phyloP scores from a whole-genome alignment of 1,140 invertebrate genomes.

The Platorchestia sp. region DNA sequence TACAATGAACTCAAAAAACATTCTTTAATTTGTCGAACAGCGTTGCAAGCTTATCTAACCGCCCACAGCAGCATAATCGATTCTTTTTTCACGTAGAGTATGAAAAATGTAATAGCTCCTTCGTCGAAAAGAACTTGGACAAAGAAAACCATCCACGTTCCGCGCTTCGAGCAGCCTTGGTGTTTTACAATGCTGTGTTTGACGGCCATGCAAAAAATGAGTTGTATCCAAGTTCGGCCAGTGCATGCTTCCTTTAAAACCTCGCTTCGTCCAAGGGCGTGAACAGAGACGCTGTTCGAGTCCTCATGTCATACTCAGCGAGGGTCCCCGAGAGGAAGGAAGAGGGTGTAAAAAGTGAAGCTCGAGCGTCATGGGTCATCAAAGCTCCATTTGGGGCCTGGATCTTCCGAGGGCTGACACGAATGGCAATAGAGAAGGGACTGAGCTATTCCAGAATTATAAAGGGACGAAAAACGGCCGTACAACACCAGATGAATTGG shows the following conservation, averaged over 20 bases:
- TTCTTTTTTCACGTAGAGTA: neutral
- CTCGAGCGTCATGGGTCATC: constrained; percentile 45
- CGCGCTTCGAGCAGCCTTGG: neutral
- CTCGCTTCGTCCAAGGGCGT: neutral
- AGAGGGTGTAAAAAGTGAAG: constrained; percentile 46
- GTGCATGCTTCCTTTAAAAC: neutral
- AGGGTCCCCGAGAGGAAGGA: neutral
- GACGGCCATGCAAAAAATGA: neutral
- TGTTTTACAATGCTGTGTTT: neutral
- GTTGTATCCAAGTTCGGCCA: too few species aligned
- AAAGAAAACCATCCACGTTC: neutral
- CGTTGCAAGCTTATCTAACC: neutral
- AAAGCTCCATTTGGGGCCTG: constrained; percentile 51
- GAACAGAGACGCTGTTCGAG: neutral
- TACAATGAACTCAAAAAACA: neutral
- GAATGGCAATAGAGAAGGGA: constrained; percentile 51
- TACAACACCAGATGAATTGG: constrained; percentile 25
- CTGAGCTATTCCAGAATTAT: constrained; percentile 49
- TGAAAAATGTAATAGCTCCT: neutral
- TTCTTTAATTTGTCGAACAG: neutral
- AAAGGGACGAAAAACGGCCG: constrained; percentile 27
- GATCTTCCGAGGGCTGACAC: constrained; percentile 46
- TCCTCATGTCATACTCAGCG: neutral
- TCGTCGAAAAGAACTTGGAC: neutral
- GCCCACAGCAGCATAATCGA: neutral